Conservation (phyloP, 2,888 invertebrate genomes). For the Plebejus melissa region DNA sequence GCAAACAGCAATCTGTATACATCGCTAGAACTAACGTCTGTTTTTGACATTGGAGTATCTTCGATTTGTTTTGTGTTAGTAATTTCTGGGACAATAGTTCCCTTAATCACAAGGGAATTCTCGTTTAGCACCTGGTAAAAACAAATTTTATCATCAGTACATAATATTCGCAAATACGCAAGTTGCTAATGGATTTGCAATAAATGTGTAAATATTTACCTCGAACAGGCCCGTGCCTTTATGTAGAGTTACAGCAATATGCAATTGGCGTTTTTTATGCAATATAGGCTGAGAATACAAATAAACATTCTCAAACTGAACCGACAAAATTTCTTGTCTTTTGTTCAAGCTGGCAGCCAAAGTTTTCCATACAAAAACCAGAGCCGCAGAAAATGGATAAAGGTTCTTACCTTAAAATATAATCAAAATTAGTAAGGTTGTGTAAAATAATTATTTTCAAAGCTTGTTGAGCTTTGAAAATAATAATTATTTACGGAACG, state of each 20-base stretch:
- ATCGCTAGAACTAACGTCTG: constrained; percentile 40
- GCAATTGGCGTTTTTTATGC: constrained; percentile 70
- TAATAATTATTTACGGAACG: too few species aligned
- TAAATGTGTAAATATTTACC: constrained; percentile 45
- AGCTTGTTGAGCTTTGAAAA: not conserved
- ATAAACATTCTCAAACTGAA: constrained; percentile 83
- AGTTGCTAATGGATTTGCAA: not conserved
- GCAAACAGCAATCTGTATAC: constrained; percentile 47
- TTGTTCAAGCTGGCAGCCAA: constrained; percentile 78
- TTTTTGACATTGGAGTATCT: not conserved
- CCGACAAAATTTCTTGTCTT: constrained; percentile 79
- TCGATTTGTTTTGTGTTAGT: not conserved
- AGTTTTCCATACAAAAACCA: constrained; percentile 85
- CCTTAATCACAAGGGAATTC: not conserved
- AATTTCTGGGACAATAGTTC: not conserved
- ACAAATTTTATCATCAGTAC: not conserved
- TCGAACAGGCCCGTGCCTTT: constrained; percentile 81
- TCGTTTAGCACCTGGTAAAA: constrained; percentile 6
- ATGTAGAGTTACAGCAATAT: constrained; percentile 78
- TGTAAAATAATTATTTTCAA: not conserved
- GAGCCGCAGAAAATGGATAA: constrained; percentile 87
- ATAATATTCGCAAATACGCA: not conserved
- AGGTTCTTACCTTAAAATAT: constrained; percentile 76
- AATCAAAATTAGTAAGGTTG: not conserved
- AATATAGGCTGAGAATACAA: constrained; percentile 77